A percentile compares a stretch with the other conserved stretches of the same genome.
Evolutionary conservation across 2,888 invertebrate genomes (phyloP).

Genomic region (Frankliniella intonsa): DNA sequence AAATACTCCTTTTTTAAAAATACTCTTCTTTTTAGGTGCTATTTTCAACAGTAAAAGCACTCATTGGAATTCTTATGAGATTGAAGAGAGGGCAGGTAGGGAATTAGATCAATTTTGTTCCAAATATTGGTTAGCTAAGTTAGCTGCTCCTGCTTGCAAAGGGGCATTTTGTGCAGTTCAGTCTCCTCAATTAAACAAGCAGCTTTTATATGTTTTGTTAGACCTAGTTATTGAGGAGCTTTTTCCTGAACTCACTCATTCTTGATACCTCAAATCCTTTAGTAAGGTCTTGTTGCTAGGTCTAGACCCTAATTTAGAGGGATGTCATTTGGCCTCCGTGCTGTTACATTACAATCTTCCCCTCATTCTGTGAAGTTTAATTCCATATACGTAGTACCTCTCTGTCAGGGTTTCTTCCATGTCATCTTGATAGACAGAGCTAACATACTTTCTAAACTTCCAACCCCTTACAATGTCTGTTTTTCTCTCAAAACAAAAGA

Average conservation of each 20-base stretch:
- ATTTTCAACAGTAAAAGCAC: constrained; percentile 14
- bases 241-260: constrained; percentile 61
- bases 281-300: too few relatives aligned
- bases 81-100: neutral
- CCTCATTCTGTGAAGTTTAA: too few relatives aligned
- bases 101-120: neutral
- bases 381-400: too few relatives aligned
- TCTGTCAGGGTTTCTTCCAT: too few relatives aligned
- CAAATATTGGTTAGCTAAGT: neutral
- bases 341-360: too few relatives aligned
- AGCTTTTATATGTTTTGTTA: constrained; percentile 69
- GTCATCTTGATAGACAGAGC: too few relatives aligned
- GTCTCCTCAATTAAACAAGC: constrained; percentile 59
- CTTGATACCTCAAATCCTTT: neutral
- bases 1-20: too few relatives aligned
- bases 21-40: constrained; percentile 16
- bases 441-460: too few relatives aligned
- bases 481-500: too few relatives aligned
- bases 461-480: too few relatives aligned
- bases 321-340: too few relatives aligned
- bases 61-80: constrained; percentile 2
- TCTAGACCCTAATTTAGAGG: too few relatives aligned
- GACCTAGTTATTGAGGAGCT: constrained; percentile 70
- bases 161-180: constrained; percentile 44
- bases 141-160: neutral